These are phyloP conservation scores for Trissolcus basalis DNA, from an alignment of 1,140 invertebrate genomes.

Conservation along the genomic window DNA sequence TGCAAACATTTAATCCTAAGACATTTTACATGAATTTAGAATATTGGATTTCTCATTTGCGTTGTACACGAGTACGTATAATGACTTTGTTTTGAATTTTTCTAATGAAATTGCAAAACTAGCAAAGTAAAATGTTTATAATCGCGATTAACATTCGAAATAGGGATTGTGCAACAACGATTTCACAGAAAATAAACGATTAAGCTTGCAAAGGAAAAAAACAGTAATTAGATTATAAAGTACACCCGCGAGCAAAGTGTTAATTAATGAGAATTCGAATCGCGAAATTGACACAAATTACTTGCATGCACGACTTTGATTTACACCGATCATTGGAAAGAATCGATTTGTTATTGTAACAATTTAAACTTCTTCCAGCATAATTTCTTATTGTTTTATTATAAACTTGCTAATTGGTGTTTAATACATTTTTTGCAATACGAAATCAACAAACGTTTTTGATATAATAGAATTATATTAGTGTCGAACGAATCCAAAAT, in stretches of 20 bases:
- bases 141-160: conserved; percentile 16
- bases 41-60: no score
- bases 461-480: no score
- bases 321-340: conserved; percentile 13
- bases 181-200: conserved; percentile 10
- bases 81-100: neutral
- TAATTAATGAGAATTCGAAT: conserved; percentile 30
- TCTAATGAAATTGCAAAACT: conserved; percentile 5
- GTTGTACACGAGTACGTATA: no score
- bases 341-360: neutral
- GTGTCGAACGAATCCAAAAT: no score
- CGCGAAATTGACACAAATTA: conserved; percentile 31
- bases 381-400: no score
- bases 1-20: no score
- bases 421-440: no score
- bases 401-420: no score
- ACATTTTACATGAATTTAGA: no score
- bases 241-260: conserved; percentile 9
- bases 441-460: no score
- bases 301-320: conserved; percentile 30
- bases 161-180: conserved; percentile 12
- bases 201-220: conserved; percentile 17
- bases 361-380: neutral
- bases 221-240: conserved; percentile 33
- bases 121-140: conserved; percentile 2